These are phyloP conservation scores for Eurytoma californica DNA, from an alignment of 2,888 invertebrate genomes.

Conservation along the genomic window DNA sequence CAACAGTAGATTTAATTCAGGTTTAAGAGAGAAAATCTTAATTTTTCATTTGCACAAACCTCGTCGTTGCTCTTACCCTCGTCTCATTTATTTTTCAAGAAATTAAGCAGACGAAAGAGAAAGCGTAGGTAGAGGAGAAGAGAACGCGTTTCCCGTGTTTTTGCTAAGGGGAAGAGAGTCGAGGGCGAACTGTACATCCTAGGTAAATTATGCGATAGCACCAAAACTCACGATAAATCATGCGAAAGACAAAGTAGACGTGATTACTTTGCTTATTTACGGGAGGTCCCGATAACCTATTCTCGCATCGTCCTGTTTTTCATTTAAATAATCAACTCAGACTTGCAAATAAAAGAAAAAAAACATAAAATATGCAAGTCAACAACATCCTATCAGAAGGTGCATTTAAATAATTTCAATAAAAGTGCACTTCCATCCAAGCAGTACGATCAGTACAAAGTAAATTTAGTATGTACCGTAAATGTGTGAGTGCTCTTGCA, in stretches of 20 bases:
- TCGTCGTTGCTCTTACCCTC: neutral
- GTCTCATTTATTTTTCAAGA: slow-evolving; percentile 10
- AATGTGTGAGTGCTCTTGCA: too few relatives aligned
- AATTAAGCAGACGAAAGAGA: slow-evolving; percentile 7
- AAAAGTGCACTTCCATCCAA: too few relatives aligned
- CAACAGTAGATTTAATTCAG: too few relatives aligned
- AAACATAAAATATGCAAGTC: too few relatives aligned
- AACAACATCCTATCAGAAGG: too few relatives aligned
- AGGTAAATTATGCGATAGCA: slow-evolving; percentile 57
- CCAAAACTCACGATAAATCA: slow-evolving; percentile 56
- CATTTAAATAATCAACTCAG: too few relatives aligned
- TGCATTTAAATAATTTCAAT: too few relatives aligned
- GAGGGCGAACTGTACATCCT: slow-evolving; percentile 31
- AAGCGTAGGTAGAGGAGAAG: neutral
- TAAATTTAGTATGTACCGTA: too few relatives aligned
- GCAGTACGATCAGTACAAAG: too few relatives aligned
- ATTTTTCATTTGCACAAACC: neutral
- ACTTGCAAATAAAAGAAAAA: too few relatives aligned
- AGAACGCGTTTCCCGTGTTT: slow-evolving; percentile 2
- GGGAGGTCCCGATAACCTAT: too few relatives aligned
- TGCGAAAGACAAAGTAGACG: slow-evolving; percentile 50
- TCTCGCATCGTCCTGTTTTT: too few relatives aligned
- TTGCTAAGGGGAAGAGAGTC: slow-evolving; percentile 29
- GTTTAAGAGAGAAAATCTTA: neutral
- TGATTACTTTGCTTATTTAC: slow-evolving; percentile 29